Evolutionary conservation across 2,888 invertebrate species (phyloP), one percentile per base, ranked within the genome.

Genomic region (Drosophila flavopinicola): DNA sequence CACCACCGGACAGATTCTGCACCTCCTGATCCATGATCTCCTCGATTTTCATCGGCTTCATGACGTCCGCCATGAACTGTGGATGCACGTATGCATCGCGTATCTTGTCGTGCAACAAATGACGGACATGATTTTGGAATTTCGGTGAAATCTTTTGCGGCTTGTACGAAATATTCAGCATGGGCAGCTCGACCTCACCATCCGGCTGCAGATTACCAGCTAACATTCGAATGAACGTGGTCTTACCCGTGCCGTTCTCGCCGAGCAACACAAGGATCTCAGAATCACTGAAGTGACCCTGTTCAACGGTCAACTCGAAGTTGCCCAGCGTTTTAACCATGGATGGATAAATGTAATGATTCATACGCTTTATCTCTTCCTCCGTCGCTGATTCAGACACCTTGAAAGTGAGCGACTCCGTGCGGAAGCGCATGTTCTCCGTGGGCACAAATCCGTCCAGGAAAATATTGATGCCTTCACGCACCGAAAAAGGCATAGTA

Each of bases 381-480:
- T 99, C 99, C 10, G 95, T 96, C 3, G 99, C 98, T 53, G 98
- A 98, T 91, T 99, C 99, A 0, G 99, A 97, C 1, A 99, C 99
- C 92, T 99, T 99, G 91, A 99, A 99, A 10, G 98, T 96, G 44
- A 99, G 92, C 1, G 99, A 98, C 90, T 97, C 96, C 78, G 99
- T 99, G 64, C 99, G 94, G 93, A 99, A 99, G 89, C 99, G 94
- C 92, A 99, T 94, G 92, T 99, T 99, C 92, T 99, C 99, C 11
- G 99, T 99, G 15, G 99, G 99, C 17, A 99, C 98, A 92, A 99
- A 99, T 44, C 99, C 99, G 91, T 99, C 99, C 88, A 99, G 93
- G 93, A 99, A 99, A 88, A 99, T 99, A 91, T 99, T 99, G 88
- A 99, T 99, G 87, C 99, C 99, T 96, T 99, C 99, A 85, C 99